phyloP scores from a whole-genome alignment of 1,140 invertebrate species.

The Neodiprion pinetum region DNA sequence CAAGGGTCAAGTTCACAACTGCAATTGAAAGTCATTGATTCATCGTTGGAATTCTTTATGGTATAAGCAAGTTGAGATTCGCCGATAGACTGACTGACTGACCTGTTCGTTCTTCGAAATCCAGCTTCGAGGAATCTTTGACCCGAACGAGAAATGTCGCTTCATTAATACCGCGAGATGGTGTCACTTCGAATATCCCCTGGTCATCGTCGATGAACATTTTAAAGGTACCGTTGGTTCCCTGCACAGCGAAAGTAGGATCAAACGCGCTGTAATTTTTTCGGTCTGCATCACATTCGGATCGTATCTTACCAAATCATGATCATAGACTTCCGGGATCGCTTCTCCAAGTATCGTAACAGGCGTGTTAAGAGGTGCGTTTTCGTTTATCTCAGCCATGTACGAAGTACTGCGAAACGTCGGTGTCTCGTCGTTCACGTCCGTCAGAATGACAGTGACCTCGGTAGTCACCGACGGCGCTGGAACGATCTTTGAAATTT shows the following conservation, averaged over 20 bases:
- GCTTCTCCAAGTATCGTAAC: conserved; percentile 83
- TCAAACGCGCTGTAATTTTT: conserved; percentile 3
- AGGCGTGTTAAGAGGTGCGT: conserved; percentile 89
- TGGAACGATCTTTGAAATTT: conserved; percentile 67
- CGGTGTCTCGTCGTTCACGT: conserved; percentile 94
- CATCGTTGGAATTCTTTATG: background rate
- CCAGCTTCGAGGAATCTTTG: conserved; percentile 81
- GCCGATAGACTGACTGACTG: conserved; percentile 21
- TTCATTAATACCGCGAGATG: conserved; percentile 88
- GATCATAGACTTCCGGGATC: conserved; percentile 88
- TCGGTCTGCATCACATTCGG: background rate
- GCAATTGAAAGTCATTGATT: conserved; percentile 46
- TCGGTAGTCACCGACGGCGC: conserved; percentile 83
- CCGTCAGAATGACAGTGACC: conserved; percentile 91
- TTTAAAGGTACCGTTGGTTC: conserved; percentile 91
- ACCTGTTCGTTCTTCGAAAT: conserved; percentile 81
- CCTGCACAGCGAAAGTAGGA: conserved; percentile 63
- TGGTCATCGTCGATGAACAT: conserved; percentile 81
- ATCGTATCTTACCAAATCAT: conserved; percentile 77
- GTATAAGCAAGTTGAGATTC: background rate
- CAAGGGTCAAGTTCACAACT: conserved; percentile 84
- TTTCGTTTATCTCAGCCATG: conserved; percentile 90
- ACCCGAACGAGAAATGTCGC: conserved; percentile 91
- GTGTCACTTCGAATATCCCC: conserved; percentile 89
- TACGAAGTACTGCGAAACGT: conserved; percentile 81